phyloP scores from a whole-genome alignment of 2,888 invertebrate species.

The Eupithecia dodoneata region DNA sequence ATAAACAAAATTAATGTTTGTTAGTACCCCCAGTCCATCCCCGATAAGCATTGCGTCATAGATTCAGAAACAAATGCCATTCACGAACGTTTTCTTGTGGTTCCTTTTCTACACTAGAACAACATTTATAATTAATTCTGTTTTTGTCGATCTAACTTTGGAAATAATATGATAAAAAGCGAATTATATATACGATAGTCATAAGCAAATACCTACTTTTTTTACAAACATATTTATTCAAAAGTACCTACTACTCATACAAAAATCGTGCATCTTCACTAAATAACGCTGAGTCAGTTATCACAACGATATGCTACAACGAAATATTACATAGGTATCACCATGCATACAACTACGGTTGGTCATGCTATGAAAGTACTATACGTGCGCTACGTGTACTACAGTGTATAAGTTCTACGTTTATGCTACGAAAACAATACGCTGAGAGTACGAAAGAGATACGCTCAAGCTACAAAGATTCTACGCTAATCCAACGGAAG shows the following conservation, averaged over 20 bases:
- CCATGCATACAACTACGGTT: too few species aligned
- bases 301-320: neutral
- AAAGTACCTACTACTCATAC: too few species aligned
- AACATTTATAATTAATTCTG: neutral
- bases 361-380: too few species aligned
- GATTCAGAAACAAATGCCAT: slow-evolving; percentile 10
- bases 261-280: neutral
- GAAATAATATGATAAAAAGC: neutral
- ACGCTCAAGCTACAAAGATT: neutral
- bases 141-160: neutral
- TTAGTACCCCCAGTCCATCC: slow-evolving; percentile 43
- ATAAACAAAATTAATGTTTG: slow-evolving; percentile 78
- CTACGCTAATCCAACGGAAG: neutral
- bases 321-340: too few species aligned
- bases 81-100: neutral
- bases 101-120: neutral
- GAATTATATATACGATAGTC: neutral
- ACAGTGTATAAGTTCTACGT: too few species aligned
- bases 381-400: too few species aligned
- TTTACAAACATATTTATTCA: neutral
- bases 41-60: slow-evolving; percentile 59
- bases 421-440: neutral
- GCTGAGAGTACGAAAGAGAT: neutral
- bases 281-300: neutral
- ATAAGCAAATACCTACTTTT: neutral